Conservation (phyloP, 2,113 vertebrate genomes). For the Cebus imitator region DNA sequence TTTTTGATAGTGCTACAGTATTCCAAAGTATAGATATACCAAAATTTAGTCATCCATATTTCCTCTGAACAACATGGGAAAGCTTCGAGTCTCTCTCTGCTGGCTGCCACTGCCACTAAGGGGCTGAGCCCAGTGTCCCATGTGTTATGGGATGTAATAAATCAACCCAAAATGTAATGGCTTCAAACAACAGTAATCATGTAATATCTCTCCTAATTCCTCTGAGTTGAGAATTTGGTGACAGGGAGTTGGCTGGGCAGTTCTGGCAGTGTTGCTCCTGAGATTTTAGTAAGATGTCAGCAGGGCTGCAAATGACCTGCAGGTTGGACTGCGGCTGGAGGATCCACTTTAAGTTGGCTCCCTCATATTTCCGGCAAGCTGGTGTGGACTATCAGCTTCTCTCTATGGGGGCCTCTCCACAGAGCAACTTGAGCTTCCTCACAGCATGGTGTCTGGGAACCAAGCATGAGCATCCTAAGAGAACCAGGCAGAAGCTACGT, state of each 20-base stretch:
- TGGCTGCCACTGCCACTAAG: background rate
- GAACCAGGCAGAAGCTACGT: background rate
- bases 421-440: background rate
- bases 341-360: background rate
- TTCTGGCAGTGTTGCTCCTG: background rate
- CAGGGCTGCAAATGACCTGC: background rate
- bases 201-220: background rate
- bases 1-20: background rate
- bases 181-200: background rate
- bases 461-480: background rate
- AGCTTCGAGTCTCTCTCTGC: background rate
- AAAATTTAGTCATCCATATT: background rate
- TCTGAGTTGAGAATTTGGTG: background rate
- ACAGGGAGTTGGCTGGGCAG: background rate
- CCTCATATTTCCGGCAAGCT: background rate
- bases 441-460: background rate
- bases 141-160: background rate
- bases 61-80: background rate
- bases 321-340: background rate
- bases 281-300: background rate
- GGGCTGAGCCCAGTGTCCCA: background rate
- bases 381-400: background rate
- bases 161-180: background rate
- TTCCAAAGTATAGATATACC: background rate
- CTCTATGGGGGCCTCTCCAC: background rate